Base-by-base conservation (phyloP, 2,113 vertebrate genomes). In the Romanogobio albipinnatus region DNA sequence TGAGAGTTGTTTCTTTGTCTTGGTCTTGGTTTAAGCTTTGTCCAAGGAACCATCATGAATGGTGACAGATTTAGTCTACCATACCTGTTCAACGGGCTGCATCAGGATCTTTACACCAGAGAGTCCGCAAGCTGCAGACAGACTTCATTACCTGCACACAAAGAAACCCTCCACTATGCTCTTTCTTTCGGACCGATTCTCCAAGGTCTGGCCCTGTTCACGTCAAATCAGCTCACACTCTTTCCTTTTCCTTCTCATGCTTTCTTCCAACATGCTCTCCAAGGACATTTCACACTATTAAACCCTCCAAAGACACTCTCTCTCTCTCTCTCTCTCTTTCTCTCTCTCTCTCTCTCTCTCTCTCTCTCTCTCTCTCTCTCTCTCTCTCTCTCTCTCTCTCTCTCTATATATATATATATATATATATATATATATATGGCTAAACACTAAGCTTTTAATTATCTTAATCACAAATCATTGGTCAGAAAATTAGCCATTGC, bases 101-200 rank as follows among this genome's bases (percentile, higher is more conserved):
- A 53, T 81, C 47, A 73, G 66, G n/a, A 56, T 82, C 81, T 82
- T 56, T 53, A 39, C 33, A 71, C 49, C 80, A 19, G 39, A 51
- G 26, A 66, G 61, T 33, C 53, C 17, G 33, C 56, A 78, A 43
- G 22, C 76, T 61, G 76, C 45, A 22, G 66, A 71, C 49, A 58
- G 81, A 71, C 49, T 82, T 82, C 66, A 82, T 82, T 82, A 82
- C 80, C 49, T 71, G 66, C 26, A 33, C 85, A 83, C 64, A 29
- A 84, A 74, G 71, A 86, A 61, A 74, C 76, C 45, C 74, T 49
- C 33, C 19, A 36, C 77, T 75, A 49, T 64, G 9, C 80, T 77
- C 10, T 88, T 53, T 84, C 74, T 78, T 53, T 84, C 33, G 3
- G n/a, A 53, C 5, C 9, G 5, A 45, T 51, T 79, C 64, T 85